Evolutionary conservation across 2,113 vertebrate species (phyloP).

Genomic region (Nanorana parkeri): DNA sequence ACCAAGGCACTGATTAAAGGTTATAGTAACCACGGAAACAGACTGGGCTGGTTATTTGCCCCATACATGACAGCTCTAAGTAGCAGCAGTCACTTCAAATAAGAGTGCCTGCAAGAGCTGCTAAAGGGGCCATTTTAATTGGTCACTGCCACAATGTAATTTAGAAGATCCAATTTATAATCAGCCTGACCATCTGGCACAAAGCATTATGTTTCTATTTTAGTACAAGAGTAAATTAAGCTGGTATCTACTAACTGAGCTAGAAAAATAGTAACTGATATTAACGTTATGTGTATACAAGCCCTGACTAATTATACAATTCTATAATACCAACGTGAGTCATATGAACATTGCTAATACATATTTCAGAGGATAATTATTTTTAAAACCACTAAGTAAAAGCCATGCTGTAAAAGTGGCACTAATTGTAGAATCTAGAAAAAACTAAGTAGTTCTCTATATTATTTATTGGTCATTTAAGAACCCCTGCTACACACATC

Average conservation of each 20-base stretch:
- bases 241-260: not conserved
- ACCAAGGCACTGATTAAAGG: not conserved
- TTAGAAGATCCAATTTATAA: conserved; percentile 4
- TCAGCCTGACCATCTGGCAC: conserved; percentile 21
- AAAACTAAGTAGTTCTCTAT: too few species aligned
- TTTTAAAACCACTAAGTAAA: too few species aligned
- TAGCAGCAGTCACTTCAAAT: conserved; percentile 13
- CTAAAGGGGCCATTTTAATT: conserved; percentile 28
- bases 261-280: not conserved
- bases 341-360: too few species aligned
- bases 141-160: conserved; percentile 7
- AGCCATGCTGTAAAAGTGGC: too few species aligned
- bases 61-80: not conserved
- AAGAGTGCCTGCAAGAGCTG: conserved; percentile 6
- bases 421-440: too few species aligned
- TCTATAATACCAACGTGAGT: too few species aligned
- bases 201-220: conserved; percentile 1
- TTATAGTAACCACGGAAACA: conserved; percentile 19
- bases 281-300: too few species aligned
- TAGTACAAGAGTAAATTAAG: not conserved
- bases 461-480: too few species aligned
- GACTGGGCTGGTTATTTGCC: not conserved
- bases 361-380: too few species aligned
- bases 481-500: too few species aligned
- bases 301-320: too few species aligned